Evolutionary conservation across 2,888 invertebrate species (phyloP).

Genomic region (Orchesellides sinensis): DNA sequence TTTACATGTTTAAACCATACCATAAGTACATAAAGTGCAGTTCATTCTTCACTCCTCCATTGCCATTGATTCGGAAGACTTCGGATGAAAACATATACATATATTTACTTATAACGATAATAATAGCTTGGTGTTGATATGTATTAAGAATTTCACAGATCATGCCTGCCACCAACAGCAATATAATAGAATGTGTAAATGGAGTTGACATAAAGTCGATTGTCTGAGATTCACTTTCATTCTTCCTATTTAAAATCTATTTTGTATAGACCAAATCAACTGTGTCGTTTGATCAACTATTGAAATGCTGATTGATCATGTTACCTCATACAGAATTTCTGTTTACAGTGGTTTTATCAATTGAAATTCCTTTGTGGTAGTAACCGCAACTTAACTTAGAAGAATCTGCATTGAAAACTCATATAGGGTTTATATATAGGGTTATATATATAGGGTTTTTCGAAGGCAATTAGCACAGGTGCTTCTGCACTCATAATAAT

Average conservation of each 20-base stretch:
- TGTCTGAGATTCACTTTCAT: constrained; percentile 29
- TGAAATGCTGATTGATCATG: constrained; percentile 9
- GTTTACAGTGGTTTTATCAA: too few relatives aligned
- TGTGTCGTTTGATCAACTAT: constrained; percentile 28
- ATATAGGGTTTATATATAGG: too few relatives aligned
- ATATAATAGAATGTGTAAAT: constrained; percentile 21
- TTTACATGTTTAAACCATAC: neutral
- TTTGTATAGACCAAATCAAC: constrained; percentile 47
- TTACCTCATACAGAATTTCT: too few relatives aligned
- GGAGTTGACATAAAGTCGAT: constrained; percentile 42
- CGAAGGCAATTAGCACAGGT: too few relatives aligned
- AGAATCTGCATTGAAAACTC: too few relatives aligned
- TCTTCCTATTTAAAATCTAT: constrained; percentile 13
- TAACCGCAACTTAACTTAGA: too few relatives aligned
- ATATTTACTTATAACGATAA: neutral
- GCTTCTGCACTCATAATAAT: too few relatives aligned
- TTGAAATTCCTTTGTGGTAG: too few relatives aligned
- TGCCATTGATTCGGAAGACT: too few relatives aligned
- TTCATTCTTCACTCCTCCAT: constrained; percentile 24
- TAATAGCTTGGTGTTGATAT: neutral
- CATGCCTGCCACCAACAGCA: neutral
- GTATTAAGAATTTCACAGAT: neutral
- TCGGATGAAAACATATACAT: too few relatives aligned
- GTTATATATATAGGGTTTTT: too few relatives aligned
- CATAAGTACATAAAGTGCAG: too few relatives aligned